Conservation (phyloP, 1,140 invertebrate genomes). For the Pteromalus puparum region DNA sequence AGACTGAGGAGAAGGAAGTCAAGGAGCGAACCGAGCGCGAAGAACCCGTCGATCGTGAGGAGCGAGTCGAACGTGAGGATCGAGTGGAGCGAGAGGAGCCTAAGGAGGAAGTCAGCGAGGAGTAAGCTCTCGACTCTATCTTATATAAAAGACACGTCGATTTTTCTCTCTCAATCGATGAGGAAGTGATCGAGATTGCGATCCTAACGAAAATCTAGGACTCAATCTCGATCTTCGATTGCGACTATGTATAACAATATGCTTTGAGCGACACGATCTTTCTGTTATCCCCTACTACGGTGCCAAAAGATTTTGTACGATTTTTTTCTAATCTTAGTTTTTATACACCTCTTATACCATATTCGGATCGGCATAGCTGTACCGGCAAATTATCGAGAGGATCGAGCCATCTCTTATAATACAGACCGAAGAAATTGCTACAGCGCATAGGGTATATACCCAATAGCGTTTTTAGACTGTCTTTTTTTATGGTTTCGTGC, state of each 20-base stretch:
- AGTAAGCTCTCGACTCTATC: neutral
- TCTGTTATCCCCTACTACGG: conserved; percentile 12
- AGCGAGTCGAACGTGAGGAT: conserved; percentile 9
- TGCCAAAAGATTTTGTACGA: conserved; percentile 39
- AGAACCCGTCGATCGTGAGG: conserved; percentile 14
- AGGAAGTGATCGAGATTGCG: conserved; percentile 1
- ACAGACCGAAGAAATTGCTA: neutral
- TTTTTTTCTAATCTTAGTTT: conserved; percentile 8
- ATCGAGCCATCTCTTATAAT: neutral
- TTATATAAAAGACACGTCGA: neutral
- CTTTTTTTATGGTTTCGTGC: neutral
- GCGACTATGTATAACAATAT: neutral
- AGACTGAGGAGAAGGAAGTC: neutral
- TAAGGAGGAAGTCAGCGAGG: neutral
- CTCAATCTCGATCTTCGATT: neutral
- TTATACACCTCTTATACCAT: neutral
- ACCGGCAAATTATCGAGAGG: neutral
- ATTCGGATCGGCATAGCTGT: neutral
- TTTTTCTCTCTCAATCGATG: neutral
- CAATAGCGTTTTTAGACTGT: neutral
- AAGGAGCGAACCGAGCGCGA: conserved; percentile 19
- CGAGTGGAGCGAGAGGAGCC: neutral
- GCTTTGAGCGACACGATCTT: neutral
- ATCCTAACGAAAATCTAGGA: too few relatives aligned
- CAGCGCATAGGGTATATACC: neutral